Base-by-base conservation (phyloP, 2,113 vertebrate species). In the Cryptomyrus ogoouensis region DNA sequence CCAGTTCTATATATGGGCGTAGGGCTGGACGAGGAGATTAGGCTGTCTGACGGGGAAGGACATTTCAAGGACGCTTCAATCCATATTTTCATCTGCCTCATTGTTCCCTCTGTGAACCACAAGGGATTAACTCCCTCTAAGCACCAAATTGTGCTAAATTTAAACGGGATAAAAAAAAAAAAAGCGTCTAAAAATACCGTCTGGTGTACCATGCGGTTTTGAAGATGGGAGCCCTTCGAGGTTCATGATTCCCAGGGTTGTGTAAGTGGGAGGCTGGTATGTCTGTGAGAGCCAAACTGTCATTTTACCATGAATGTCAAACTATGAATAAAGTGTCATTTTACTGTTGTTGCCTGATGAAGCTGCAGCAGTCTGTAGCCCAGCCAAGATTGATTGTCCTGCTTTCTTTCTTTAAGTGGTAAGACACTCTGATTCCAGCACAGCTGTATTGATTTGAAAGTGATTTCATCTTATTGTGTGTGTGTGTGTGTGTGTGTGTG, bases 11-110 rank as follows among this genome's bases (percentile, higher is more conserved):
- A 89, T 62, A 31, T 24, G 13, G 52, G 52, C n/a, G 7, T 52
- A 24, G 70, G 44, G 31, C 52, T 44, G 12, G 10, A 27, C 3
- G 24, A 70, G 44, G 50, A 88, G 77, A 74, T 85, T 74, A 85
- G 42, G 24, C 77, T 52, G 42, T 39, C 77, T 74, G 56, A 74
- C 74, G 12, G 56, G 74, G 62, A 52, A 19, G 56, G 58, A n/a
- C 80, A 15, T 89, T 86, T 85, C 90, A 91, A 87, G 62, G 88
- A 39, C 21, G n/a, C 52, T 88, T 39, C 44, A 31, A 83, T 90
- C 56, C 90, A 89, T 87, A 87, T 89, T 91, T 83, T 89, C 84
- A 39, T 35, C 87, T 74, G 90, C 90, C 88, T 70, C 62, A 52
- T 77, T 56, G 56, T 77, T 10, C 1, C 52, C 91, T 89, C 80